phyloP scores from a whole-genome alignment of 2,888 invertebrate genomes.

The Papilio demoleus region DNA sequence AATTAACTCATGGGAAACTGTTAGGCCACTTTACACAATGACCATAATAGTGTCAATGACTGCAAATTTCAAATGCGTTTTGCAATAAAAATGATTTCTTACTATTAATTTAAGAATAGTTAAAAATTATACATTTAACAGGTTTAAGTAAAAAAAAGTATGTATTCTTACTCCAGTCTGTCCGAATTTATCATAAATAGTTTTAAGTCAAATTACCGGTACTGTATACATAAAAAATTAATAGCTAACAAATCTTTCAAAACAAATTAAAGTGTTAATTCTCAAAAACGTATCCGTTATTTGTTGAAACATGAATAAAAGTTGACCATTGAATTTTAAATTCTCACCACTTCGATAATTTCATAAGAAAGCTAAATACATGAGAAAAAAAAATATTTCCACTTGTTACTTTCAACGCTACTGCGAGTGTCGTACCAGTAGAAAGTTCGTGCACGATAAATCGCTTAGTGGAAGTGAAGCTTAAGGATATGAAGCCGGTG shows the following conservation, averaged over 20 bases:
- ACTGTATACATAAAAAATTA: neutral
- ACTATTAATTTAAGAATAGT: no score
- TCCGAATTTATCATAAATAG: no score
- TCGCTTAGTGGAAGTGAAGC: neutral
- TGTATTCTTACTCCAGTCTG: no score
- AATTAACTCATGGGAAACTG: constrained; percentile 20
- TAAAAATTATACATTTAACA: no score
- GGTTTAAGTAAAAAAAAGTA: no score
- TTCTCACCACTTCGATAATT: constrained; percentile 57
- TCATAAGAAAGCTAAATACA: constrained; percentile 50
- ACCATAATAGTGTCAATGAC: constrained; percentile 6
- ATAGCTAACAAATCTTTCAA: constrained; percentile 14
- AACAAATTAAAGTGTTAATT: constrained; percentile 36
- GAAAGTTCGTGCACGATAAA: neutral
- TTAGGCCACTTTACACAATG: neutral
- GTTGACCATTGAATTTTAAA: constrained; percentile 43
- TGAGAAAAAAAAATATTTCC: neutral
- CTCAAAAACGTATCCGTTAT: constrained; percentile 7
- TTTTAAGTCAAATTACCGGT: neutral
- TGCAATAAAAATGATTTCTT: neutral
- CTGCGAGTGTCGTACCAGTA: neutral
- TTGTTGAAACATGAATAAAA: constrained; percentile 23
- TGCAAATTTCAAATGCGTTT: neutral
- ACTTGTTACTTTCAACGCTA: neutral
- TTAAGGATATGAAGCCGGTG: constrained; percentile 50